Percentiles rank a stretch among this genome's conserved stretches.
Evolutionary conservation across 2,113 vertebrate species (phyloP).

Genomic region (Xiphophorus maculatus): DNA sequence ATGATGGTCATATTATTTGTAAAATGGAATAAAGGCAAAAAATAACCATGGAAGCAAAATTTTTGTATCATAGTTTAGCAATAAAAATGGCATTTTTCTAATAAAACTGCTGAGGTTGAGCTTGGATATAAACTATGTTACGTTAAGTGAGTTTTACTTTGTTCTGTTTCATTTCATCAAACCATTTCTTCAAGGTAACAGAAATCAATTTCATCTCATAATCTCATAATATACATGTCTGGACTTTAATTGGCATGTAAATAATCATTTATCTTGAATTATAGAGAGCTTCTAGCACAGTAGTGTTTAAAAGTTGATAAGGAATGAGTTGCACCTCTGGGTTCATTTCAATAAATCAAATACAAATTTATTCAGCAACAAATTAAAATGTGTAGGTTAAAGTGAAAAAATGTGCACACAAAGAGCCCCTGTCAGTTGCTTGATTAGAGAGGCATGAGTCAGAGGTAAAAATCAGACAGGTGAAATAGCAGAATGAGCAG

Average conservation of each 20-base stretch:
- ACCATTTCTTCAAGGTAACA: not conserved
- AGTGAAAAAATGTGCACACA: not conserved
- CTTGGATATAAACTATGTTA: not conserved
- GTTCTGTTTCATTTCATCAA: slow-evolving; percentile 16
- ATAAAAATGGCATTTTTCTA: not conserved
- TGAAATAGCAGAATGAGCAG: no score
- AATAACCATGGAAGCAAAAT: not conserved
- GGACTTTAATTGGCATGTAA: slow-evolving; percentile 14
- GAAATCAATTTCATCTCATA: slow-evolving; percentile 6
- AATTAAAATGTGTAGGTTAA: not conserved
- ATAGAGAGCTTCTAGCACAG: not conserved
- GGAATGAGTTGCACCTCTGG: not conserved
- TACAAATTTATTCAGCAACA: not conserved
- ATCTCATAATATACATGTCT: slow-evolving; percentile 18
- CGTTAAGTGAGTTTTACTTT: not conserved
- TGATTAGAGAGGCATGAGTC: no score
- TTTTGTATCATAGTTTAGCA: not conserved
- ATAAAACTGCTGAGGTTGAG: not conserved
- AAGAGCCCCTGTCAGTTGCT: not conserved
- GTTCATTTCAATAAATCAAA: no score
- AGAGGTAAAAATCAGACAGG: no score
- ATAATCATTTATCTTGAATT: slow-evolving; percentile 12
- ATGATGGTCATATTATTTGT: not conserved
- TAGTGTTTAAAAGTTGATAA: not conserved
- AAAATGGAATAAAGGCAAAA: not conserved